phyloP scores from a whole-genome alignment of 2,888 invertebrate species.

The Pristionchus entomophagus region DNA sequence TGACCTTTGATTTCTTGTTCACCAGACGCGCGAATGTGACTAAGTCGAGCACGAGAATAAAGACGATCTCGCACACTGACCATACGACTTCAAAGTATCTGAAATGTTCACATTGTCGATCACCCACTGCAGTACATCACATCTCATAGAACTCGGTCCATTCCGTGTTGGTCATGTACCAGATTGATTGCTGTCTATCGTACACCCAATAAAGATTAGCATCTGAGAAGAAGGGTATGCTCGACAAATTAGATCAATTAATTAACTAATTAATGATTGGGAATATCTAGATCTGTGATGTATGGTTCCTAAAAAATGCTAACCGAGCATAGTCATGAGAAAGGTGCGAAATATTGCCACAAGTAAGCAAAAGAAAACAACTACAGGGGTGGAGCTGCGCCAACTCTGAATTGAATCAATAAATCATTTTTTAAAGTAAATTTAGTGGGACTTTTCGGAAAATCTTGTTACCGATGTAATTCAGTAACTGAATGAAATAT shows the following conservation, averaged over 20 bases:
- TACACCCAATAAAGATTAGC: not conserved
- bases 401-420: not conserved
- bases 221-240: not conserved
- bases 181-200: not conserved
- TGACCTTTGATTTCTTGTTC: not conserved
- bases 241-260: not conserved
- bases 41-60: not conserved
- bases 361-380: not conserved
- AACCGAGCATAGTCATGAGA: not conserved
- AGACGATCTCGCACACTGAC: not conserved
- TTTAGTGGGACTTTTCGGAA: too few species aligned
- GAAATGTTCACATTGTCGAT: not conserved
- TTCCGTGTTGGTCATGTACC: not conserved
- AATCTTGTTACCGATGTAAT: not conserved
- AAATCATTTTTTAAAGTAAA: too few species aligned
- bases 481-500: not conserved
- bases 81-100: not conserved
- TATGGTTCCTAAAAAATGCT: too few species aligned
- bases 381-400: not conserved
- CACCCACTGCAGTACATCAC: not conserved
- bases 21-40: not conserved
- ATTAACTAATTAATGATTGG: not conserved
- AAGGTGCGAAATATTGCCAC: not conserved
- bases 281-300: too few species aligned
- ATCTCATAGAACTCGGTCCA: conserved; percentile 7